phyloP scores from a whole-genome alignment of 1,140 invertebrate species.

The Musca domestica region DNA sequence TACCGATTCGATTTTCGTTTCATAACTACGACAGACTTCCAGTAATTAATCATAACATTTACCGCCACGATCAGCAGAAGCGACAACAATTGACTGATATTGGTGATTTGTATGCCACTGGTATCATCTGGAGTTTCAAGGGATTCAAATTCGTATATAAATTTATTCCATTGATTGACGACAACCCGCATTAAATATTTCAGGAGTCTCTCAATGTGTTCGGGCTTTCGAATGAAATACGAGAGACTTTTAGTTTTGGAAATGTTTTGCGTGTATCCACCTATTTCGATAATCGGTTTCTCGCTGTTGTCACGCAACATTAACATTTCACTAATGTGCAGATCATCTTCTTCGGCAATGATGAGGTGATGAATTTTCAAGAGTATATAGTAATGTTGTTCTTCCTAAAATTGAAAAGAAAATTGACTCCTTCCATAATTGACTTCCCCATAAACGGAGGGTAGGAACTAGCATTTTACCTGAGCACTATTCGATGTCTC shows the following conservation, averaged over 20 bases:
- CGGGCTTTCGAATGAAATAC: conserved; percentile 58
- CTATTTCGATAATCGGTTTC: conserved; percentile 29
- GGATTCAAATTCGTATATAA: conserved; percentile 74
- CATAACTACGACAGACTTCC: conserved; percentile 29
- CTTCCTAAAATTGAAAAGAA: conserved; percentile 29
- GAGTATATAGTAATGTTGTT: conserved; percentile 68
- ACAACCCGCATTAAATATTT: conserved; percentile 66
- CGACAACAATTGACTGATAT: conserved; percentile 40
- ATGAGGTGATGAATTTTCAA: conserved; percentile 74
- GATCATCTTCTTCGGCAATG: conserved; percentile 64
- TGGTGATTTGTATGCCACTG: conserved; percentile 30
- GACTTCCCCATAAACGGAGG: neutral
- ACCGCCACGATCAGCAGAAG: conserved; percentile 43
- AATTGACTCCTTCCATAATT: neutral
- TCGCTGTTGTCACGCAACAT: conserved; percentile 55
- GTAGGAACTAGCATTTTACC: neutral
- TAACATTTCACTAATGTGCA: conserved; percentile 73
- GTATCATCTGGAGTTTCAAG: conserved; percentile 60
- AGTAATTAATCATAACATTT: conserved; percentile 42
- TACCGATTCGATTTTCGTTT: conserved; percentile 33
- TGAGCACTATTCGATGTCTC: neutral
- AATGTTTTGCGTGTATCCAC: conserved; percentile 8
- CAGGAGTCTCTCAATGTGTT: conserved; percentile 65
- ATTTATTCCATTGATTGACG: conserved; percentile 76
- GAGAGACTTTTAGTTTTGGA: conserved; percentile 32